These are phyloP conservation scores for Ceuthmochares aereus DNA, from an alignment of 2,113 vertebrate genomes.

Conservation along the genomic window DNA sequence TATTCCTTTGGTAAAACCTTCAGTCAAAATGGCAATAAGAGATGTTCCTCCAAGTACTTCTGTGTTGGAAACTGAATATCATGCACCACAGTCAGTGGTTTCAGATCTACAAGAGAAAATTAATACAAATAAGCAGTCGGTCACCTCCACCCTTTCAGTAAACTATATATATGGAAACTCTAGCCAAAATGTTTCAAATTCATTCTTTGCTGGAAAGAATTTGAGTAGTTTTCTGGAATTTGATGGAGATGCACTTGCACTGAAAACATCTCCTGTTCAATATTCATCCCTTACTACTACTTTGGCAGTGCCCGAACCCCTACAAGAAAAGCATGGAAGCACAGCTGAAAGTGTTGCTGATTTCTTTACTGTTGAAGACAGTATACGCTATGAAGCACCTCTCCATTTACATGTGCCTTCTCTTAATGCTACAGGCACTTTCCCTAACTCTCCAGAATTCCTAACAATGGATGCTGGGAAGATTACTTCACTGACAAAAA, in stretches of 20 bases:
- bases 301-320: neutral
- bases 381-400: neutral
- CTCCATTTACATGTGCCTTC: neutral
- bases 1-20: neutral
- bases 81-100: neutral
- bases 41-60: conserved; percentile 29
- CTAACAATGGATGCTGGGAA: neutral
- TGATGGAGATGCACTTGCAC: neutral
- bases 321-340: neutral
- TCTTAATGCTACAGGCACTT: neutral
- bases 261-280: neutral
- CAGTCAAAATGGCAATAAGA: neutral
- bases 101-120: conserved; percentile 36
- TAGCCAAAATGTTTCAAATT: neutral
- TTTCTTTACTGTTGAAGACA: neutral
- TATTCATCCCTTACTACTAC: neutral
- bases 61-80: neutral
- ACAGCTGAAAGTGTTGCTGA: neutral
- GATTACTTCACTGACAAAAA: neutral
- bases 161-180: neutral
- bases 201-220: neutral
- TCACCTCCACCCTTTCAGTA: neutral
- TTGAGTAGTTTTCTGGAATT: neutral
- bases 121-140: neutral
- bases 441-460: neutral